phyloP scores from a whole-genome alignment of 2,888 invertebrate species.

The Dasypolia templi region DNA sequence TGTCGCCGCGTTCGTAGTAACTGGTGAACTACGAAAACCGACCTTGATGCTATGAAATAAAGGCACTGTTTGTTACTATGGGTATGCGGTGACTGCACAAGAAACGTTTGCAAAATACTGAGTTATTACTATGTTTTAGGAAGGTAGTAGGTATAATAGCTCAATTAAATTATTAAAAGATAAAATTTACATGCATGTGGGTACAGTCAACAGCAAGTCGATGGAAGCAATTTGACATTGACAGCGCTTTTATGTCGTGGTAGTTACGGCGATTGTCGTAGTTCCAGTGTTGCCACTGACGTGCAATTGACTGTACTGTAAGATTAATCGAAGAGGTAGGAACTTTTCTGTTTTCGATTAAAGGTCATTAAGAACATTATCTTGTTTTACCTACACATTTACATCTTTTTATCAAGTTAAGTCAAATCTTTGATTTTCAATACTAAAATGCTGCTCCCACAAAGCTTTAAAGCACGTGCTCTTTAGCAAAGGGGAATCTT shows the following conservation, averaged over 20 bases:
- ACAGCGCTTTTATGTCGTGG: background rate
- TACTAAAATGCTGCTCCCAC: constrained; percentile 14
- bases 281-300: background rate
- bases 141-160: background rate
- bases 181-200: background rate
- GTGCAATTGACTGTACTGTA: background rate
- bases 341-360: constrained; percentile 3
- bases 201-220: background rate
- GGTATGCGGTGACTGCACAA: background rate
- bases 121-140: background rate
- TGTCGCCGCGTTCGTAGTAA: background rate
- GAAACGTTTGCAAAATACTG: constrained; percentile 4
- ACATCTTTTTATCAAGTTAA: background rate
- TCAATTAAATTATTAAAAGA: background rate
- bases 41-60: background rate
- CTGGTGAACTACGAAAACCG: background rate
- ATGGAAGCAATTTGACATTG: constrained; percentile 1
- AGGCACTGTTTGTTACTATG: background rate
- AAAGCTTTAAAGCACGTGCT: constrained; percentile 48
- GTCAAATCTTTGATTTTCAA: background rate
- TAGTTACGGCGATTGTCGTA: background rate
- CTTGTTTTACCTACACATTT: background rate
- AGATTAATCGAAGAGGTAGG: background rate
- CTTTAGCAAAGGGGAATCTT: constrained; percentile 23
- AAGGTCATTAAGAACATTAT: background rate